Base-by-base conservation (phyloP, 2,888 invertebrate genomes). In the Caenorhabditis zanzibari region DNA sequence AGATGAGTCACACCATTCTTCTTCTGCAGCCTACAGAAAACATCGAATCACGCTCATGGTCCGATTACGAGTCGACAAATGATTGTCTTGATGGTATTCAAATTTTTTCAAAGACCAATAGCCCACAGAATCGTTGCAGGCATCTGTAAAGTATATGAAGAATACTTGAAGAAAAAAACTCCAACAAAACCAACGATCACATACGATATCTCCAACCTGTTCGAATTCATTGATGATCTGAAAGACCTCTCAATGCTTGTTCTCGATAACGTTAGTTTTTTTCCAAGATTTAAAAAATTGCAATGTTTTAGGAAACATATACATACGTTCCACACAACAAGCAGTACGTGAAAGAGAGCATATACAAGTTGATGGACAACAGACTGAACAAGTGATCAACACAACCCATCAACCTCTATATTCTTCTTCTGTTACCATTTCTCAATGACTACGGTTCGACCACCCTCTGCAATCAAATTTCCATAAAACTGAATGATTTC, bases 271-370 rank as follows among this genome's bases (percentile, higher is more conserved):
- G 87, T 86, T 14, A 22, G 58, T 19, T 52, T 56, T 79, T 56
- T 58, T 68, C 9, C 24, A 49, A 28, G 28, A n/a, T 38, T 9
- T 38, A n/a, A 14, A 22, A 19, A n/a, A 22, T 47, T 56, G 14
- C 10, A 22, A 19, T 44, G 16, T 80, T 83, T 19, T 73, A 88
- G 88, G 93, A 87, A 94, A 94, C 68, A 94, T 96, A 93, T 96
- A 97, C 93, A 0, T 99, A 99, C 92, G 96, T 97, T 1, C 99
- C 99, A 0, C 98, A 98, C 94, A 98, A 98, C 93, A 98, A 98
- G 94, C 97, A 97, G 91, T 99, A 98, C 98, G 97, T 99, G 80
- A 99, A 99, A 93, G 98, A 99, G 93, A 97, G 98, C 93, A 97
- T 99, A 86, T 98, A 98, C 92, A 96, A 97, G 9, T 44, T 88